These are phyloP conservation scores for Paralichthys olivaceus DNA, from an alignment of 2,113 vertebrate genomes.

Conservation along the genomic window DNA sequence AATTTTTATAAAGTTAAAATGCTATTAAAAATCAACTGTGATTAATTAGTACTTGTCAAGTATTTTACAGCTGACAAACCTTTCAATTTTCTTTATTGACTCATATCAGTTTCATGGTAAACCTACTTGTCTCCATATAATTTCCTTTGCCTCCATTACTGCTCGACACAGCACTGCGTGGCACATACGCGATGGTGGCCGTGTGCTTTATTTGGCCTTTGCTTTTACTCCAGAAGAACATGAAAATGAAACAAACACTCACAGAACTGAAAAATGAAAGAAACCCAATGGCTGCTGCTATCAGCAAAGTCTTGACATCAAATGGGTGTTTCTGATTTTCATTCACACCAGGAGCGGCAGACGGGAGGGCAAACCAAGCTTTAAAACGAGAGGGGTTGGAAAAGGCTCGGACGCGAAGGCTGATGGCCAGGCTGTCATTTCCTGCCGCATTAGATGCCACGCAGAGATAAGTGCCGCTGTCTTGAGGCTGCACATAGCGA, in stretches of 20 bases:
- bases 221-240: slow-evolving; percentile 89
- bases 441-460: slow-evolving; percentile 87
- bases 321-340: slow-evolving; percentile 66
- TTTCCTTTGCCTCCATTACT: slow-evolving; percentile 46
- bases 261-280: slow-evolving; percentile 89
- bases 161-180: slow-evolving; percentile 63
- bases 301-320: slow-evolving; percentile 83
- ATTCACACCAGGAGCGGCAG: slow-evolving; percentile 54
- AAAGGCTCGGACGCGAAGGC: slow-evolving; percentile 80
- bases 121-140: slow-evolving; percentile 74
- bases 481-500: slow-evolving; percentile 82
- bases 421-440: slow-evolving; percentile 82
- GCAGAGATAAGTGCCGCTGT: slow-evolving; percentile 86
- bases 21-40: not conserved
- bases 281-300: slow-evolving; percentile 87
- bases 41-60: not conserved
- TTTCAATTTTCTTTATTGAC: slow-evolving; percentile 10
- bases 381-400: slow-evolving; percentile 65
- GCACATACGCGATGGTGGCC: slow-evolving; percentile 85
- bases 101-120: slow-evolving; percentile 85
- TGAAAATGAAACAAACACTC: slow-evolving; percentile 87
- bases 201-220: slow-evolving; percentile 88
- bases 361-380: slow-evolving; percentile 67
- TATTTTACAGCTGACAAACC: too few relatives aligned
- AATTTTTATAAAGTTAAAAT: not conserved